Evolutionary conservation across 2,888 invertebrate species (phyloP).

Genomic region (Aphrophora alni): DNA sequence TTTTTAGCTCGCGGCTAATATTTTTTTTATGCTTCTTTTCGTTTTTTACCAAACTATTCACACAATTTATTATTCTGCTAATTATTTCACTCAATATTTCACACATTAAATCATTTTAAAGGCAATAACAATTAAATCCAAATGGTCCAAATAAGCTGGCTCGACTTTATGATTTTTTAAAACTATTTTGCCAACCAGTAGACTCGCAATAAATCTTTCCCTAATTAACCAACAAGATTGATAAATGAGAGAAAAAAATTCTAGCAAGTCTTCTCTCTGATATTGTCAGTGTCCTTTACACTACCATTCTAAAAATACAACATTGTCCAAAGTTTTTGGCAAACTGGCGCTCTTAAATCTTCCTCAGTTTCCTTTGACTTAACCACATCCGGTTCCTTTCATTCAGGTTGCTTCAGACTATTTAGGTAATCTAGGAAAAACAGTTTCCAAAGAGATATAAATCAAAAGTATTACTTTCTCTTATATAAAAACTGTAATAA

Average conservation of each 20-base stretch:
- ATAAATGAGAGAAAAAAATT: too few species aligned
- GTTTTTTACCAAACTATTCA: too few species aligned
- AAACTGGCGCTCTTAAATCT: background rate
- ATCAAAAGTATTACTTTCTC: too few species aligned
- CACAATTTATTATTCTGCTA: too few species aligned
- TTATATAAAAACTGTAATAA: too few species aligned
- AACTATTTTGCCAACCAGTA: background rate
- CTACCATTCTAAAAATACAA: background rate
- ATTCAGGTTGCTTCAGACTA: background rate
- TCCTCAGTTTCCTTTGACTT: background rate
- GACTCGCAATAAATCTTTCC: background rate
- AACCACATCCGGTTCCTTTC: background rate
- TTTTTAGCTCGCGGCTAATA: too few species aligned
- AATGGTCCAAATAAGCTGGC: background rate
- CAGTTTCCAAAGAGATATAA: background rate
- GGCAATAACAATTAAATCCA: background rate
- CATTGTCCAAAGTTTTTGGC: slow-evolving; percentile 9
- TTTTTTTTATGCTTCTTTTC: too few species aligned
- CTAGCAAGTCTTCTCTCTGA: background rate
- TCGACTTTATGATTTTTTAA: background rate
- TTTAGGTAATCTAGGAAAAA: background rate
- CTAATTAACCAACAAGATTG: background rate
- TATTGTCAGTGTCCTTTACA: background rate
- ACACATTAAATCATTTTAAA: too few species aligned
- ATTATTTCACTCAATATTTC: too few species aligned